Base-by-base conservation (phyloP, 2,113 vertebrate species). In the Spea bombifrons region DNA sequence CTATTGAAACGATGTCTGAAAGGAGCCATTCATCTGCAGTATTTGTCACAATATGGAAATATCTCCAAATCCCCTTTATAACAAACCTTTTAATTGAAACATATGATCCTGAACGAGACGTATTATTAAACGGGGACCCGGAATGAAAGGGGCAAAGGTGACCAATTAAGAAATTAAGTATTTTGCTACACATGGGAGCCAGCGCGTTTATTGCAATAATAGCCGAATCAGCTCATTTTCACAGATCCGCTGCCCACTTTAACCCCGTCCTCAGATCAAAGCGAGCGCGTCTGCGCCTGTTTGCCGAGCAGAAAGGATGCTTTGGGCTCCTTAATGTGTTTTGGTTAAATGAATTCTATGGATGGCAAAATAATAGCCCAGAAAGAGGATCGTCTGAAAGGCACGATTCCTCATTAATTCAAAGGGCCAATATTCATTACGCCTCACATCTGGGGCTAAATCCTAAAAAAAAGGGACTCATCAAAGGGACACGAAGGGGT, bases 111-210 rank as follows among this genome's bases (percentile, higher is more conserved):
- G 43, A 77, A 74, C 76, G 71, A 53, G 15, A 65, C 75, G 75
- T 81, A 80, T 65, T 53, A 71, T 76, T 79, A 82, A 86, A 84
- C 84, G 83, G 72, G 82, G 57, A 50, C 71, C 84, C 85, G 85
- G 87, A 90, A 86, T 81, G 90, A 76, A 55, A 86, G 90, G 87
- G 88, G 87, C 89, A 93, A 95, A 96, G 94, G 94, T 92, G 94
- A 95, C 93, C 97, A 97, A 94, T 98, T 98, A 99, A 97, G 95
- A 96, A 94, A 97, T 99, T 97, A 99, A 97, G 94, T 88, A 94
- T 95, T 97, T 97, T 95, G 95, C 90, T 91, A 90, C 94, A 93
- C 95, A 94, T 88, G 93, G 92, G 86, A 82, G 80, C 92, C 92
- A 96, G 92, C 96, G 93, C 94, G 94, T 95, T 90, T 88, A 90